Conservation (phyloP, 2,797 vertebrate species). For the Jordanella pulchra region DNA sequence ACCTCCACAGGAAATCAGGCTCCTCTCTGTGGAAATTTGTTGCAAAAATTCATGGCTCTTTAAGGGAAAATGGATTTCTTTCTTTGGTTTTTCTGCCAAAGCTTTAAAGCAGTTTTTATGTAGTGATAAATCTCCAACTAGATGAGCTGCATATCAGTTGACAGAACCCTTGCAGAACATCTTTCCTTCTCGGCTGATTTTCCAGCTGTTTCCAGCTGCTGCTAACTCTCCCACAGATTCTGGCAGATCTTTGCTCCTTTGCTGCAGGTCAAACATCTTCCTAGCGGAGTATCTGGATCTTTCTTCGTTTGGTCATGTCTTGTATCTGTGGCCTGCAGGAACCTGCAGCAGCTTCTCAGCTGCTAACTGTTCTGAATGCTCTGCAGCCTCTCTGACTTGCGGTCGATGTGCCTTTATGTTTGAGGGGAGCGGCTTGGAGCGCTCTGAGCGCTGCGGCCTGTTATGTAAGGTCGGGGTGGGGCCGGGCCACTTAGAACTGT, state of each 20-base stretch:
- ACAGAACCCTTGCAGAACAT: not conserved
- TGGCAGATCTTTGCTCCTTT: not conserved
- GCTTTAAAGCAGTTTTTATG: not conserved
- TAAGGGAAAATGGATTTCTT: not conserved
- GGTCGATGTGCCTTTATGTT: conserved; percentile 42
- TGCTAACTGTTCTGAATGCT: not conserved
- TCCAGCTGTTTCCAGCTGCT: not conserved
- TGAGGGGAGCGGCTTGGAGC: conserved; percentile 37
- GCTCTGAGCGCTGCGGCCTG: conserved; percentile 37
- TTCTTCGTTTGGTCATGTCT: not conserved
- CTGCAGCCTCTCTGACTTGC: not conserved
- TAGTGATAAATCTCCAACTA: not conserved
- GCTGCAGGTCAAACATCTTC: conserved; percentile 1
- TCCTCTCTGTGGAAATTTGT: conserved; percentile 3
- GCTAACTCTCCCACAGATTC: not conserved
- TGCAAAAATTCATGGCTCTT: not conserved
- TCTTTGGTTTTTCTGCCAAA: not conserved
- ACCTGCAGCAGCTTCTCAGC: not conserved
- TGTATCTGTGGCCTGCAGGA: conserved; percentile 1
- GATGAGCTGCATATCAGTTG: not conserved
- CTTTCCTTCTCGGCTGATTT: not conserved
- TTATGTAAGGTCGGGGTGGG: conserved; percentile 3
- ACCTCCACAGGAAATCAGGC: conserved; percentile 2
- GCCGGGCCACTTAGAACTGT: conserved; percentile 12
- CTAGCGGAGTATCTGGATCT: not conserved